Conservation (phyloP, 2,113 vertebrate species). For the Bubalus kerabau region DNA sequence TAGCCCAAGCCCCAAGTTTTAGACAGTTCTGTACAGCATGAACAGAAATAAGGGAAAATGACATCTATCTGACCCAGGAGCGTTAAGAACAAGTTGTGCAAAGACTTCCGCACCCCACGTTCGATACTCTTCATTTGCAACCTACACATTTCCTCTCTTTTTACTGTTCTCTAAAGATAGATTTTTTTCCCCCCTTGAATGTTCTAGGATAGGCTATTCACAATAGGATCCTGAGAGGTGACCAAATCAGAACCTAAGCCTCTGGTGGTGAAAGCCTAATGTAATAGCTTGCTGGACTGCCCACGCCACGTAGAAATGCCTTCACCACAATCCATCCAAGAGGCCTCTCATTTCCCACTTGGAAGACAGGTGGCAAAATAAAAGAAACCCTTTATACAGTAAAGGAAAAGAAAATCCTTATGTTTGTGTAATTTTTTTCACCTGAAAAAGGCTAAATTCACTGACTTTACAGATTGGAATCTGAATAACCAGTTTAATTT, state of each 20-base stretch:
- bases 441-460: neutral
- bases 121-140: neutral
- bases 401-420: constrained; percentile 26
- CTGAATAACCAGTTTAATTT: constrained; percentile 2
- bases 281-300: neutral
- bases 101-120: fast-evolving
- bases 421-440: constrained; percentile 12
- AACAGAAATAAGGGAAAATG: neutral
- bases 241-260: neutral
- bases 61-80: neutral
- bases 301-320: neutral
- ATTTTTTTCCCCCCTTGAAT: neutral
- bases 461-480: neutral
- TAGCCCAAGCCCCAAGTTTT: neutral
- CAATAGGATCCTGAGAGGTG: neutral
- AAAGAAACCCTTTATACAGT: neutral
- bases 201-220: neutral
- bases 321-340: neutral
- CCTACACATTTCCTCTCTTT: neutral
- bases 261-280: neutral
- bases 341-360: neutral
- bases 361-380: neutral
- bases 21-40: neutral
- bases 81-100: neutral
- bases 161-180: neutral